Conservation (phyloP, 2,797 vertebrate genomes). For the Poliocrania exsul region DNA sequence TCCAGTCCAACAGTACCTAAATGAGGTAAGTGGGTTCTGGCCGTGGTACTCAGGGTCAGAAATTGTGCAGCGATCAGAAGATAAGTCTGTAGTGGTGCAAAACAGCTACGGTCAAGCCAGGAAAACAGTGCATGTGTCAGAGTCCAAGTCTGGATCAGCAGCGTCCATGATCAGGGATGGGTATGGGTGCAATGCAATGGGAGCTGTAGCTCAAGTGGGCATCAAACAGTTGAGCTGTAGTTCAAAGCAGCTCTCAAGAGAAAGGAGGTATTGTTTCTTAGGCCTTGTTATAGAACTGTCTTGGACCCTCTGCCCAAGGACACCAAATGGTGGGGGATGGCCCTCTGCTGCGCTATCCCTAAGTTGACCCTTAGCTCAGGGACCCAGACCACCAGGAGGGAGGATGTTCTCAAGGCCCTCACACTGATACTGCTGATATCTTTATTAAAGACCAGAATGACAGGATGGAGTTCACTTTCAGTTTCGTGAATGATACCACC, state of each 20-base stretch:
- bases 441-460: not conserved
- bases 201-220: not conserved
- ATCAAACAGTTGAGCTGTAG: not conserved
- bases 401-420: not conserved
- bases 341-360: rapidly evolving
- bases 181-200: not conserved
- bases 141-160: not conserved
- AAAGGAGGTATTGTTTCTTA: not conserved
- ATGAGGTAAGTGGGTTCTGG: not conserved
- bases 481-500: not conserved
- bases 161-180: rapidly evolving
- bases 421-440: not conserved
- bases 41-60: not conserved
- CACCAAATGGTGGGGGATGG: rapidly evolving
- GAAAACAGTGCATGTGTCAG: not conserved
- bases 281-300: not conserved
- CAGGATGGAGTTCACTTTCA: not conserved
- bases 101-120: not conserved
- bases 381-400: not conserved
- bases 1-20: not conserved
- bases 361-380: not conserved
- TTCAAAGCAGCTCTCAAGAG: not conserved
- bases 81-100: not conserved
- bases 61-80: not conserved
- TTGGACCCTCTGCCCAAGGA: not conserved